These are phyloP conservation scores for Cyprinodon brontotheroides DNA, from an alignment of 2,113 vertebrate species.

Conservation along the genomic window DNA sequence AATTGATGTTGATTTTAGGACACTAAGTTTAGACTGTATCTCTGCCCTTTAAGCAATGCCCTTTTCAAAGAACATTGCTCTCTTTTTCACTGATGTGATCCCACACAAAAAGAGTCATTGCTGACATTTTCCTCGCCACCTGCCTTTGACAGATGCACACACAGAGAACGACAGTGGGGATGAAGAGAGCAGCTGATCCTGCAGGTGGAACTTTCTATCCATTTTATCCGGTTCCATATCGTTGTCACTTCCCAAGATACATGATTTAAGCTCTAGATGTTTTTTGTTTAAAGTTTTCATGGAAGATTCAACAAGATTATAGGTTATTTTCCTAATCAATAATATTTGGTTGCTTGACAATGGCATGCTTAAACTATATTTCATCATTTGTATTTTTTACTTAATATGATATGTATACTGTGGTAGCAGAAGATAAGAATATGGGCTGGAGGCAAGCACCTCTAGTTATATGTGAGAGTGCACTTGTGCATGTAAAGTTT, in stretches of 20 bases:
- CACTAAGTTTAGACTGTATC: constrained; percentile 6
- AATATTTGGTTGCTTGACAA: background rate
- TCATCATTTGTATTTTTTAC: no score
- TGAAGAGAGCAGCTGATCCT: background rate
- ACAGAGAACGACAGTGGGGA: background rate
- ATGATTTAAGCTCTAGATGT: background rate
- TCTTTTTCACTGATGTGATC: constrained; percentile 38
- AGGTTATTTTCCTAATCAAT: background rate
- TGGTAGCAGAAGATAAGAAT: no score
- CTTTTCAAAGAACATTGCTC: constrained; percentile 47
- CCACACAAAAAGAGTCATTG: constrained; percentile 17
- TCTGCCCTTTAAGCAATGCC: constrained; percentile 56
- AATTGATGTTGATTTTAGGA: background rate
- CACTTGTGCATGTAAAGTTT: no score
- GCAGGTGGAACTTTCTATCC: background rate
- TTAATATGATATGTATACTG: no score
- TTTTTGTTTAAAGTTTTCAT: background rate
- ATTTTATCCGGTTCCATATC: background rate
- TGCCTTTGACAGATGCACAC: constrained; percentile 17
- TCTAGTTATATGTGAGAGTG: no score
- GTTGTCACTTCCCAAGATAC: background rate
- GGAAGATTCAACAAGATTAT: background rate
- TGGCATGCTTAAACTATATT: no score
- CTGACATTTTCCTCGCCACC: constrained; percentile 51
- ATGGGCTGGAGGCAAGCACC: no score